A percentile compares a stretch with the other conserved stretches of the same genome.
Conservation (phyloP, 2,888 invertebrate genomes). For the Bellardia pandia region DNA sequence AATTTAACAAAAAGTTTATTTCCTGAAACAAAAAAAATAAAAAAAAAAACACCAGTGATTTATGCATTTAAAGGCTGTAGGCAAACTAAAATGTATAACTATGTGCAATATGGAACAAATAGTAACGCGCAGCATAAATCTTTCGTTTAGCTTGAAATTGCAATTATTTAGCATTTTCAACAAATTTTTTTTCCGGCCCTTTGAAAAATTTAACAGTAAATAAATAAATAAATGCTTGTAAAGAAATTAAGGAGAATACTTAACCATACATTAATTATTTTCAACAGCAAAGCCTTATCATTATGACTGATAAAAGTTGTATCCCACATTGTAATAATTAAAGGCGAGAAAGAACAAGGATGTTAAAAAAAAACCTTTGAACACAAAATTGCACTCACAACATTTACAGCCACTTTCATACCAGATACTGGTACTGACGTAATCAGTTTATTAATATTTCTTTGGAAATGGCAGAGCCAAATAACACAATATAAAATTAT, state of each 20-base stretch:
- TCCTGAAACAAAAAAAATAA: background rate
- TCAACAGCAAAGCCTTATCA: conserved; percentile 19
- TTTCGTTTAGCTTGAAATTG: too few relatives aligned
- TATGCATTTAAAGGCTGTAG: conserved; percentile 4
- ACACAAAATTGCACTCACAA: background rate
- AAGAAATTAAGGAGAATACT: background rate
- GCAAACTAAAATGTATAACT: background rate
- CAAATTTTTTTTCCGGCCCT: background rate
- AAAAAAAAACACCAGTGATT: background rate
- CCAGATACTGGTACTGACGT: background rate
- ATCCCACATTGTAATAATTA: conserved; percentile 20
- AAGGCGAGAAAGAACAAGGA: conserved; percentile 4
- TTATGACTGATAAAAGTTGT: conserved; percentile 4
- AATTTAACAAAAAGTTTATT: background rate
- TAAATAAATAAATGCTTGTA: background rate
- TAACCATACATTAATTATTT: background rate
- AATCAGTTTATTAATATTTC: background rate
- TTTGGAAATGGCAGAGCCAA: background rate
- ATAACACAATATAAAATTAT: background rate
- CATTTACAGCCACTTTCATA: too few relatives aligned
- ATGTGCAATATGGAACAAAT: background rate
- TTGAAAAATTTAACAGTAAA: background rate
- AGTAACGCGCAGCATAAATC: too few relatives aligned
- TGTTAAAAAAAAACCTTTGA: conserved; percentile 9
- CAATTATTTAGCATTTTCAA: too few relatives aligned